Base-by-base conservation (phyloP, 2,888 invertebrate genomes). In the Stegana nigrithorax region DNA sequence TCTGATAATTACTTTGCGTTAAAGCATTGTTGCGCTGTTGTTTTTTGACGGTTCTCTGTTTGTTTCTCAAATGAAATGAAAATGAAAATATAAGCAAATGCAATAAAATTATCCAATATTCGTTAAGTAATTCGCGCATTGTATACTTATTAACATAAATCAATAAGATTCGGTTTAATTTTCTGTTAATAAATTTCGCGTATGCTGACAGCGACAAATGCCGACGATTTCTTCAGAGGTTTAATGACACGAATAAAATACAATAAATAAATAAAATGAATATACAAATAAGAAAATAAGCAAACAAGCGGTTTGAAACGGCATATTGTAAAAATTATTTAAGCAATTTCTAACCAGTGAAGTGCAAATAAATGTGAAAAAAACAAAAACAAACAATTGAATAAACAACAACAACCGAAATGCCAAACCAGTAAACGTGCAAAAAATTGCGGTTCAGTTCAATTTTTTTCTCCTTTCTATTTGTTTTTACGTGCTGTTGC, bases 271-370 rank as follows among this genome's bases (percentile, higher is more conserved):
- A 12, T n/a, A n/a, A n/a, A n/a, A n/a, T n/a, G n/a, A n/a, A n/a
- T n/a, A n/a, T n/a, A n/a, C n/a, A n/a, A n/a, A 42, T 44, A 44
- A 6, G 17, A 17, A 44, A 44, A 14, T 14, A 17, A 44, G 17
- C n/a, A 44, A 17, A 14, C 17, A 44, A 1, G 10, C 36, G n/a
- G n/a, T 36, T 36, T 36, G n/a, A 3, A 44, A 44, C n/a, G n/a
- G n/a, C n/a, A n/a, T n/a, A n/a, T n/a, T n/a, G n/a, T n/a, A n/a
- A n/a, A n/a, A n/a, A n/a, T n/a, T n/a, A 17, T 19, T 12, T 17
- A 19, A 19, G 17, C n/a, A 17, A 62, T 63, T 70, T 64, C 66
- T 66, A 59, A 70, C 70, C 68, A 66, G 63, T 70, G 51, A 23
- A 59, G n/a, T n/a, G n/a, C n/a, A n/a, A 68, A n/a, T n/a, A n/a